These are phyloP conservation scores for Patiria miniata DNA, from an alignment of 35 echinoderm and acorn worm genomes.

Conservation along the genomic window DNA sequence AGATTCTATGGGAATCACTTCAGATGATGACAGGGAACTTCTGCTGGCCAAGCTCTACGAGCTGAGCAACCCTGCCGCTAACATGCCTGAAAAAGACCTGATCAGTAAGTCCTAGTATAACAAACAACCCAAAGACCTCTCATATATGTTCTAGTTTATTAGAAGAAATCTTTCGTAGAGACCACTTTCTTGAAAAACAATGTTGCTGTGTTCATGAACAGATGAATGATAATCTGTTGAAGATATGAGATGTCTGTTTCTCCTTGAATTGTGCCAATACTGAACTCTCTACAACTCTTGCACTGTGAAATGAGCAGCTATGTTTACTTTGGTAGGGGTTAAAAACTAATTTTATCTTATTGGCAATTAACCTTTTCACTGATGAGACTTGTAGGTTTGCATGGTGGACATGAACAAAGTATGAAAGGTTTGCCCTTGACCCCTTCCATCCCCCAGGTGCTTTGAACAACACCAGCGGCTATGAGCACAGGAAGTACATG, in stretches of 20 bases:
- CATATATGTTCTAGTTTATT: background rate
- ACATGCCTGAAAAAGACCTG: constrained; percentile 20
- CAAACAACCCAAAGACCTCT: background rate
- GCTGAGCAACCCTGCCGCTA: constrained; percentile 53
- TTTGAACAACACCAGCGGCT: constrained; percentile 51
- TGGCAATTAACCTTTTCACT: no score
- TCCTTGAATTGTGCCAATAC: no score
- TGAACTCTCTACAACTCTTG: no score
- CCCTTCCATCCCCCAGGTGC: constrained; percentile 12
- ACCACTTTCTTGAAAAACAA: background rate
- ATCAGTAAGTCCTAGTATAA: constrained; percentile 38
- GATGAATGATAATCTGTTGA: no score
- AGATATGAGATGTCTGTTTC: no score
- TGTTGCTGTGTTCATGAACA: no score
- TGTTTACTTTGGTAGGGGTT: no score
- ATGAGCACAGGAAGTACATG: constrained; percentile 62
- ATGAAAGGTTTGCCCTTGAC: no score
- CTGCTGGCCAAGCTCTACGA: constrained; percentile 50
- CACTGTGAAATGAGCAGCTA: no score
- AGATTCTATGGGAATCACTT: constrained; percentile 56
- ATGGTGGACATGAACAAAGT: no score
- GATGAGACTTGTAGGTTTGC: no score
- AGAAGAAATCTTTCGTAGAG: background rate
- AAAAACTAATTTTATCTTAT: no score
- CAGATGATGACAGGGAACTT: constrained; percentile 35